phyloP scores from a whole-genome alignment of 2,113 vertebrate species.

The Colaptes auratus region DNA sequence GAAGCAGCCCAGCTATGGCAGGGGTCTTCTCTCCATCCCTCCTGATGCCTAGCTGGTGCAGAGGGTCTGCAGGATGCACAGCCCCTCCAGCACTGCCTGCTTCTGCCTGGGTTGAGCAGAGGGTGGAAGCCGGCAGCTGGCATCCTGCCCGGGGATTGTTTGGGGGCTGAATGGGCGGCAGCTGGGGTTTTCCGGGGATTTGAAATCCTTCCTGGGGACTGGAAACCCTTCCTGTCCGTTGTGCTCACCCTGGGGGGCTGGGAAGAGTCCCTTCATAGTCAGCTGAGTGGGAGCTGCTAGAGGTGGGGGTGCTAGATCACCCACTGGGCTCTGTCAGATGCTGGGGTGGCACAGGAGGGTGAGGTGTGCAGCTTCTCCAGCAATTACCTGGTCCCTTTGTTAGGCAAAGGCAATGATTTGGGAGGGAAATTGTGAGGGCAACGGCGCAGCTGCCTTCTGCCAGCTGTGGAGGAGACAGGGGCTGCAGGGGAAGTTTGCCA shows the following conservation, averaged over 20 bases:
- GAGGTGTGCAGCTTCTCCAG: background rate
- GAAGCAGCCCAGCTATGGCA: accelerated
- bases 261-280: accelerated
- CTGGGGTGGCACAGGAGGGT: background rate
- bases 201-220: constrained; percentile 14
- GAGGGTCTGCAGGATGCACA: background rate
- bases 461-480: background rate
- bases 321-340: background rate
- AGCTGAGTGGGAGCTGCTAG: background rate
- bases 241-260: accelerated
- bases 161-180: constrained; percentile 45
- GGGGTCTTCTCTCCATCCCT: background rate
- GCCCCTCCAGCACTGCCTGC: background rate
- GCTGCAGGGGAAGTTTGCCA: background rate
- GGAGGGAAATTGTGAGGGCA: background rate
- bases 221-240: background rate
- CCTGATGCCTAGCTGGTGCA: accelerated
- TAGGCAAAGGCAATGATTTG: background rate
- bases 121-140: background rate
- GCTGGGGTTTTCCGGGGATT: constrained; percentile 30
- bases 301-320: background rate
- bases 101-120: background rate
- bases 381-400: background rate
- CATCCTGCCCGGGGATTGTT: constrained; percentile 60
- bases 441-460: background rate